These are phyloP conservation scores for Mustela lutreola DNA, from an alignment of 2,113 vertebrate genomes.

Conservation along the genomic window DNA sequence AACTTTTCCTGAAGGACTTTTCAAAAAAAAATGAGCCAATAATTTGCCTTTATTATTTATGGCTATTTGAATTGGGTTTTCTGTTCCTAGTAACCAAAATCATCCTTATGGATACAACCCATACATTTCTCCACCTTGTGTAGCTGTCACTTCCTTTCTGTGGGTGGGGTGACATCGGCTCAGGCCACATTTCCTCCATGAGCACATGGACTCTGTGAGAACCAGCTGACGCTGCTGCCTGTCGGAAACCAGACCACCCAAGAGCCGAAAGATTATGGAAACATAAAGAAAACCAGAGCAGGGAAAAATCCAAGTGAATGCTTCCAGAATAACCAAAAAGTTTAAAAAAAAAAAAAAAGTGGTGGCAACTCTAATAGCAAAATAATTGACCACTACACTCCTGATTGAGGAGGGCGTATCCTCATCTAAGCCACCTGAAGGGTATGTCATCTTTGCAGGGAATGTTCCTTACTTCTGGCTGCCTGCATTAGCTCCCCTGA, in stretches of 20 bases:
- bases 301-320: conserved; percentile 76
- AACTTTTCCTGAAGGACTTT: conserved; percentile 78
- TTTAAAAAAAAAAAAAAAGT: background rate
- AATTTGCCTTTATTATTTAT: conserved; percentile 52
- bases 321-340: conserved; percentile 79
- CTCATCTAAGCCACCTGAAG: conserved; percentile 11
- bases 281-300: conserved; percentile 83
- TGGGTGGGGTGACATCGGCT: conserved; percentile 80
- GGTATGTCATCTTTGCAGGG: background rate
- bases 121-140: conserved; percentile 65
- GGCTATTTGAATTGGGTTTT: conserved; percentile 56
- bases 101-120: conserved; percentile 23
- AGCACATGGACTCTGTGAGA: conserved; percentile 80
- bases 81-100: conserved; percentile 67
- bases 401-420: background rate
- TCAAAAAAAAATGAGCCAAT: background rate
- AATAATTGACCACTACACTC: conserved; percentile 49
- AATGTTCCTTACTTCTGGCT: background rate
- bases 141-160: conserved; percentile 81
- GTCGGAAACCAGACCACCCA: conserved; percentile 85
- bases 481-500: background rate
- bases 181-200: conserved; percentile 81
- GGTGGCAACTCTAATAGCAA: conserved; percentile 54
- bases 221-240: conserved; percentile 84
- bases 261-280: conserved; percentile 82